A percentile compares a stretch with the other conserved stretches of the same genome.
Evolutionary conservation across 2,888 invertebrate genomes (phyloP).

Genomic region (Clitarchus hookeri): DNA sequence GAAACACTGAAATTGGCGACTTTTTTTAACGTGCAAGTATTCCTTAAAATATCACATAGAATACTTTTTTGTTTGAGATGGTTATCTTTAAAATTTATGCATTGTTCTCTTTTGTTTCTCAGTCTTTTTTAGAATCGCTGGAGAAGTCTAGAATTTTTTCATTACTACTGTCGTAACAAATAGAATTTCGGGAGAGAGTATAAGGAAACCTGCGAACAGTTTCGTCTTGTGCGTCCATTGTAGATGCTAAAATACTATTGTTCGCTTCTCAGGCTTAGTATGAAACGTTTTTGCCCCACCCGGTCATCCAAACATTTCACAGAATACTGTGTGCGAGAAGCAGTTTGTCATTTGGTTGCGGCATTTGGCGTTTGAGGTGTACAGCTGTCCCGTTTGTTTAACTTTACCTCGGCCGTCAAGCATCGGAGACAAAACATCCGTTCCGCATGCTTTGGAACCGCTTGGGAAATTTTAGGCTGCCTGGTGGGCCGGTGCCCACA

Average conservation of each 20-base stretch:
- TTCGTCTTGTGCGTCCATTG: neutral
- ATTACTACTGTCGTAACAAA: too few species aligned
- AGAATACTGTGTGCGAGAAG: neutral
- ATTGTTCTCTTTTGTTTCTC: too few species aligned
- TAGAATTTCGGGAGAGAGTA: too few species aligned
- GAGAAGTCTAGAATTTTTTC: too few species aligned
- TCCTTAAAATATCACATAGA: too few species aligned
- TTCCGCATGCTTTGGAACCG: neutral
- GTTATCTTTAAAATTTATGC: too few species aligned
- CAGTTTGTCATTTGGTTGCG: neutral
- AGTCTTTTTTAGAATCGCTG: too few species aligned
- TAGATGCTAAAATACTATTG: neutral
- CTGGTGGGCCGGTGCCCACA: neutral
- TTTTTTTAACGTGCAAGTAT: too few species aligned
- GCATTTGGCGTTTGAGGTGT: too few species aligned
- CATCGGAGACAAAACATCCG: neutral
- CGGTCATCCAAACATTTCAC: neutral
- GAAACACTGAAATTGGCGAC: too few species aligned
- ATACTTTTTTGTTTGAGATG: too few species aligned
- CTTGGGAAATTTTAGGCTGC: neutral
- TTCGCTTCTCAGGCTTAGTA: neutral
- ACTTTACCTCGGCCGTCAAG: neutral
- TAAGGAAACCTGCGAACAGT: too few species aligned
- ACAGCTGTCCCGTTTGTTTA: neutral
- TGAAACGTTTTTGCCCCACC: neutral